Evolutionary conservation across 2,888 invertebrate species (phyloP).

Genomic region (Orthosia gothica): DNA sequence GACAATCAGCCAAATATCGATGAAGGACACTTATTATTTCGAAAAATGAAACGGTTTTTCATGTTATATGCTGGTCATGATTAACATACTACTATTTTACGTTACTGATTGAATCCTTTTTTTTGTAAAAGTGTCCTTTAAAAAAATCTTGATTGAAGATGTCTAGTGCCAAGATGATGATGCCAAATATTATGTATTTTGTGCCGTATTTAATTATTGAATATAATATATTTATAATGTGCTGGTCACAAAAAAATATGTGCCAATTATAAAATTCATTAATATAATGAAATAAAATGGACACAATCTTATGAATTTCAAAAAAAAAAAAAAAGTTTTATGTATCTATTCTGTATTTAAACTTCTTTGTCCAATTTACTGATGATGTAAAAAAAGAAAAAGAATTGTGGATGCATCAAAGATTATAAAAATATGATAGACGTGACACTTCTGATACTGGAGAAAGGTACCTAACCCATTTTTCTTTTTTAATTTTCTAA

Average conservation of each 20-base stretch:
- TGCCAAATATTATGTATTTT: slow-evolving; percentile 55
- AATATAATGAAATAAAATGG: slow-evolving; percentile 57
- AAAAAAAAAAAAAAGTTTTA: slow-evolving; percentile 13
- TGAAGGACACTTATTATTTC: slow-evolving; percentile 7
- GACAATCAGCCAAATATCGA: not conserved
- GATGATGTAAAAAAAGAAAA: slow-evolving; percentile 28
- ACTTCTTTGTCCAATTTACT: slow-evolving; percentile 27
- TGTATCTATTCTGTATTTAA: not conserved
- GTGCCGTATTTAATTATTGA: slow-evolving; percentile 23
- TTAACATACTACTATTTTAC: slow-evolving; percentile 42
- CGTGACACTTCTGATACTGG: slow-evolving; percentile 5
- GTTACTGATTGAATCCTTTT: not conserved
- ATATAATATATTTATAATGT: slow-evolving; percentile 67
- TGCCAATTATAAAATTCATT: slow-evolving; percentile 77
- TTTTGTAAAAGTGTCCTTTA: slow-evolving; percentile 28
- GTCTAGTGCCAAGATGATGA: slow-evolving; percentile 28
- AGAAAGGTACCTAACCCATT: not conserved
- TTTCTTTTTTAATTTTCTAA: not conserved
- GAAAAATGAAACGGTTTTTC: slow-evolving; percentile 18
- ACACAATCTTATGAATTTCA: slow-evolving; percentile 78
- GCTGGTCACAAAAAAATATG: slow-evolving; percentile 81
- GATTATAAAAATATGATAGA: slow-evolving; percentile 29
- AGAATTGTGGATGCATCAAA: slow-evolving; percentile 44
- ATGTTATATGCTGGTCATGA: slow-evolving; percentile 57
- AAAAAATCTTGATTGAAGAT: slow-evolving; percentile 26